Conservation (phyloP, 2,888 invertebrate genomes). For the Sthenelais limicola region DNA sequence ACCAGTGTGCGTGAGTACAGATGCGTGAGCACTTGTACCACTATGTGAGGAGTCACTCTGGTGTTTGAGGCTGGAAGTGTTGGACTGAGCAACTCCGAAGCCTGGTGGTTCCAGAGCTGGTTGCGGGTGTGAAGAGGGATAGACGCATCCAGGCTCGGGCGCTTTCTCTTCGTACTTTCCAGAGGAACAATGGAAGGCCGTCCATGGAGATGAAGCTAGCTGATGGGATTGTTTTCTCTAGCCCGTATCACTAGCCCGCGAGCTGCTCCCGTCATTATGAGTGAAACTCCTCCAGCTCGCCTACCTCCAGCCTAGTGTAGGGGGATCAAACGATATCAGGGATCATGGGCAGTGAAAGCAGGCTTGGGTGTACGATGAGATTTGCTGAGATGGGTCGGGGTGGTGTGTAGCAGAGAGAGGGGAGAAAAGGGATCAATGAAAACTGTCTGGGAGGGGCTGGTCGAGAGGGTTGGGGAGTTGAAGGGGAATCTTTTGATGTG, state of each 20-base stretch:
- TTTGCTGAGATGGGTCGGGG: neutral
- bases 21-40: too few relatives aligned
- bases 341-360: neutral
- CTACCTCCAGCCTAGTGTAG: neutral
- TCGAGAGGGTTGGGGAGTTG: neutral
- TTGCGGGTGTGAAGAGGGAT: too few relatives aligned
- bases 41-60: too few relatives aligned
- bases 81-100: too few relatives aligned
- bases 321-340: neutral
- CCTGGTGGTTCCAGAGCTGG: too few relatives aligned
- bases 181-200: neutral
- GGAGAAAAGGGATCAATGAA: neutral
- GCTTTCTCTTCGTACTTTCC: too few relatives aligned
- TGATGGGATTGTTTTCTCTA: slow-evolving; percentile 20
- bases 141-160: too few relatives aligned
- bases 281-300: neutral
- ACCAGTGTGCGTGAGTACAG: too few relatives aligned
- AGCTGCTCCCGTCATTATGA: slow-evolving; percentile 6
- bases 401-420: neutral
- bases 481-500: neutral
- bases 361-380: neutral
- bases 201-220: neutral
- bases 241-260: neutral
- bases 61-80: too few relatives aligned
- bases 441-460: neutral